phyloP scores from a whole-genome alignment of 30 jellyfish, hydroid and myxozoan genomes.

The Aurelia sp. region DNA sequence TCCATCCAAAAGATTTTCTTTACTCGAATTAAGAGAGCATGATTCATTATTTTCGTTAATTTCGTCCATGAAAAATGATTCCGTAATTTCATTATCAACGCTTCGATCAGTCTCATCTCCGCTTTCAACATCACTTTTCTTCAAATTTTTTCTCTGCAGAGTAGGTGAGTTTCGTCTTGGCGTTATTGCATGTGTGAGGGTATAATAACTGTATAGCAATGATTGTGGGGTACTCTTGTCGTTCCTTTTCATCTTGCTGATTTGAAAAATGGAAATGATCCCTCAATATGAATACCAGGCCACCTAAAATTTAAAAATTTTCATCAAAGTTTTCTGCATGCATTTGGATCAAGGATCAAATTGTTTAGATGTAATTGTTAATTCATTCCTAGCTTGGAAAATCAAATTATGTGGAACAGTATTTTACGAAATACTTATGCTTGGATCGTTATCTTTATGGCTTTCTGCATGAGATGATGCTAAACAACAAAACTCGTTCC shows the following conservation, averaged over 20 bases:
- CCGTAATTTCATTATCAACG: conserved; percentile 65
- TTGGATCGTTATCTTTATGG: too few species aligned
- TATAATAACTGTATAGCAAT: conserved; percentile 38
- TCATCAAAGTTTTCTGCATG: too few species aligned
- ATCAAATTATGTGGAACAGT: too few species aligned
- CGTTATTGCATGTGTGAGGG: conserved; percentile 71
- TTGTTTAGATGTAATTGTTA: too few species aligned
- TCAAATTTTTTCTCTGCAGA: conserved; percentile 23
- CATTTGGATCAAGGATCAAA: too few species aligned
- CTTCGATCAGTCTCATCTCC: conserved; percentile 75
- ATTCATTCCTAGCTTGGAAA: too few species aligned
- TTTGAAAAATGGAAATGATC: background rate
- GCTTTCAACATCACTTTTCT: conserved; percentile 36
- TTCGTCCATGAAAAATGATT: conserved; percentile 78
- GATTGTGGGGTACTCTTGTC: conserved; percentile 6
- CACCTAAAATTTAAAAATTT: too few species aligned
- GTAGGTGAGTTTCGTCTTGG: conserved; percentile 50
- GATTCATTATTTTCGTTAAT: conserved; percentile 56
- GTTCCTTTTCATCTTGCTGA: conserved; percentile 35
- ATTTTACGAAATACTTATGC: too few species aligned
- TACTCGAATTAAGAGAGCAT: conserved; percentile 67
- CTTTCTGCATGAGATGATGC: too few species aligned
- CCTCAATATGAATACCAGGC: too few species aligned
- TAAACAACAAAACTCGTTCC: too few species aligned
- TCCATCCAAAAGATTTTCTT: conserved; percentile 67